Percentiles rank a stretch among this genome's conserved stretches.
These are phyloP conservation scores for Microcaecilia unicolor DNA, from an alignment of 2,797 vertebrate species.

Conservation along the genomic window DNA sequence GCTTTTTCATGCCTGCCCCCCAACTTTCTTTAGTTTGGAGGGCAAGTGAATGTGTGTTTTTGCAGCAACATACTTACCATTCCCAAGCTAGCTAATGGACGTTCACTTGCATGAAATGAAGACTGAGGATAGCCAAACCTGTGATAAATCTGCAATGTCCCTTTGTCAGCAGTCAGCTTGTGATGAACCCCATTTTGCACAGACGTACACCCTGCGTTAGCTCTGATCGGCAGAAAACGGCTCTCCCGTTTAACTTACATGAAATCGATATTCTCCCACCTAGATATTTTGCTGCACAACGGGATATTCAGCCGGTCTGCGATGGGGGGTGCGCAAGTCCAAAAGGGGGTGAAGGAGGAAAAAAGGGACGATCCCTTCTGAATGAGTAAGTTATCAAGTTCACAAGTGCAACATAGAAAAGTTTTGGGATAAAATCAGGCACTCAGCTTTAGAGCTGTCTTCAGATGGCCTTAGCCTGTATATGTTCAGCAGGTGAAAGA, in stretches of 20 bases:
- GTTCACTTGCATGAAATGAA: too few relatives aligned
- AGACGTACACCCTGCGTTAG: conserved; percentile 10
- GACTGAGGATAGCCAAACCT: too few relatives aligned
- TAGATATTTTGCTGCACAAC: conserved; percentile 14
- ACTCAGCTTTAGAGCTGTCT: too few relatives aligned
- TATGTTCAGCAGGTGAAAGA: too few relatives aligned
- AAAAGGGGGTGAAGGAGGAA: conserved; percentile 14
- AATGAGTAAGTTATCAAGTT: conserved; percentile 16
- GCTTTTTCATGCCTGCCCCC: too few relatives aligned
- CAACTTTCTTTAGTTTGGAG: background rate
- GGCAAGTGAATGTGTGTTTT: background rate
- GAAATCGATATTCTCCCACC: conserved; percentile 12
- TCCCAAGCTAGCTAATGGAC: too few relatives aligned
- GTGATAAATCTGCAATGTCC: too few relatives aligned
- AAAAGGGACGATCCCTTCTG: conserved; percentile 12
- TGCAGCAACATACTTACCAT: too few relatives aligned
- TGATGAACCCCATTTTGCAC: conserved; percentile 5
- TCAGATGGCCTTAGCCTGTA: too few relatives aligned
- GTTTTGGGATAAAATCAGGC: too few relatives aligned
- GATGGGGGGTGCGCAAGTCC: conserved; percentile 13
- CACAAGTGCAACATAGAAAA: background rate
- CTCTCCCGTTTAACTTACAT: conserved; percentile 12
- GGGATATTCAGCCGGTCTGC: conserved; percentile 11
- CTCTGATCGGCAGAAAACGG: background rate
- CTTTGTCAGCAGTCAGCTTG: too few relatives aligned